These are phyloP conservation scores for Dicerorhinus sumatrensis DNA, from an alignment of 2,113 vertebrate species.

Conservation along the genomic window DNA sequence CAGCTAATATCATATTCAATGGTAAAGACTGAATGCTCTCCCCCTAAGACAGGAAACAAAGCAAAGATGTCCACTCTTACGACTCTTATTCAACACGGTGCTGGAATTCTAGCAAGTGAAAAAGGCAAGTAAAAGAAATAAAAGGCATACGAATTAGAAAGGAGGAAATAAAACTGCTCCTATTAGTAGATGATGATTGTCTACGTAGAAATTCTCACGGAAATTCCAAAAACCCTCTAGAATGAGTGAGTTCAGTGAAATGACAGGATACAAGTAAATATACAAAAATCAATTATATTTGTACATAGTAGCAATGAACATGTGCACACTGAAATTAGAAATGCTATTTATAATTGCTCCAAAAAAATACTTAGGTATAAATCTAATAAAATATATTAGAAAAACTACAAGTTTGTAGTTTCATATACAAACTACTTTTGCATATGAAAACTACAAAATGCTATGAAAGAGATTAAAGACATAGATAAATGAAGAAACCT, in stretches of 20 bases:
- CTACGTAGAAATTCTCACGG: neutral
- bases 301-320: neutral
- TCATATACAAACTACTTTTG: too few species aligned
- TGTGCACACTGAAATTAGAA: neutral
- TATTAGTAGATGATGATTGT: neutral
- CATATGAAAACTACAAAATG: neutral
- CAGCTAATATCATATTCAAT: neutral
- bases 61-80: neutral
- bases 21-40: neutral
- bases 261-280: neutral
- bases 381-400: neutral
- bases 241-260: neutral
- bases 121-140: neutral
- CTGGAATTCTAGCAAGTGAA: neutral
- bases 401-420: too few species aligned
- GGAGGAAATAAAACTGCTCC: neutral
- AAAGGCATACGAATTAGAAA: neutral
- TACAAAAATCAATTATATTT: neutral
- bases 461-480: neutral
- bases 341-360: neutral
- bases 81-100: neutral
- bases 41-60: neutral
- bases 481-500: neutral
- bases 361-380: neutral
- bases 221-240: neutral